Percentiles rank a stretch among this genome's conserved stretches.
Evolutionary conservation across 1,140 invertebrate genomes (phyloP).

Genomic region (Polypedilum pembai): DNA sequence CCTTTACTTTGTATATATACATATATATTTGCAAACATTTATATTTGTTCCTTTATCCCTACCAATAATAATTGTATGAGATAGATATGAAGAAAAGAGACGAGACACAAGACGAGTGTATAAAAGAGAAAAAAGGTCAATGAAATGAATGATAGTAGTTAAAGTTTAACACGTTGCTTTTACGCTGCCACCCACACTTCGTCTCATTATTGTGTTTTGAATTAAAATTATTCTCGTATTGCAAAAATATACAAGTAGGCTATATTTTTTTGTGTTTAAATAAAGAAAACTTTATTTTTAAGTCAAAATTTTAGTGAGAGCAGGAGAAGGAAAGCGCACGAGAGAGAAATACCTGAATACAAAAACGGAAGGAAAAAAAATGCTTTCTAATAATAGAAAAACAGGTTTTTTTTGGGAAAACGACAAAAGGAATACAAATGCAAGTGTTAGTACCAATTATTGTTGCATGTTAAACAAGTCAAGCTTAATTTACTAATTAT

Average conservation of each 20-base stretch:
- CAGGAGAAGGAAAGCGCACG: too few relatives aligned
- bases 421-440: neutral
- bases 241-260: too few relatives aligned
- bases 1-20: neutral
- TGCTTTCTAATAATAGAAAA: neutral
- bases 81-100: neutral
- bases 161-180: neutral
- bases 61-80: neutral
- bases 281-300: neutral
- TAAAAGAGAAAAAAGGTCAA: neutral
- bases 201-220: neutral
- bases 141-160: neutral
- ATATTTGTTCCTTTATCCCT: neutral
- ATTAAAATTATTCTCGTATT: neutral
- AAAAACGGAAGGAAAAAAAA: neutral
- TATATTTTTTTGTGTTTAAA: neutral
- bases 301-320: too few relatives aligned
- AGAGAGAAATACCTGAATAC: slow-evolving; percentile 11
- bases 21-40: neutral
- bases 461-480: too few relatives aligned
- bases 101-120: neutral
- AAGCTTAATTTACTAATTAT: too few relatives aligned
- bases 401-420: neutral
- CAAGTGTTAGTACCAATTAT: neutral
- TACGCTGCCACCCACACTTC: neutral